Percentiles rank a stretch among this genome's conserved stretches.
These are phyloP conservation scores for Xanthostigma xanthostigma DNA, from an alignment of 2,888 invertebrate genomes.

Conservation along the genomic window DNA sequence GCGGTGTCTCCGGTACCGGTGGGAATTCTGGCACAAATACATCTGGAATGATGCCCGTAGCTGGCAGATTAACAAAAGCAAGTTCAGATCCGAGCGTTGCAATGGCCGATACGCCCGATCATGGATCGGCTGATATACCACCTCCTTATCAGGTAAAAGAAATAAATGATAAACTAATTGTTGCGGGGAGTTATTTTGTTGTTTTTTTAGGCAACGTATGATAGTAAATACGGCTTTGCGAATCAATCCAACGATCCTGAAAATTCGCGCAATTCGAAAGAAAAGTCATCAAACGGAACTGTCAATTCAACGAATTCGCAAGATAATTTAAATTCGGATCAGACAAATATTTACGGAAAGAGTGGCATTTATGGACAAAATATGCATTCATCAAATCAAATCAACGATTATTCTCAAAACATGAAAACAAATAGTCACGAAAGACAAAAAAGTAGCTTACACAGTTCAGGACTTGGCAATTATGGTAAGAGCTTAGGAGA, in stretches of 20 bases:
- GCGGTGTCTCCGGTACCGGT: conserved; percentile 42
- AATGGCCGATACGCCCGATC: conserved; percentile 76
- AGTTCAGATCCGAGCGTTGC: conserved; percentile 84
- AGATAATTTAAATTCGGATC: conserved; percentile 11
- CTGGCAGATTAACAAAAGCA: conserved; percentile 47
- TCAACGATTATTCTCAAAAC: background rate
- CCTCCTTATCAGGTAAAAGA: conserved; percentile 67
- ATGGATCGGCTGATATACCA: conserved; percentile 55
- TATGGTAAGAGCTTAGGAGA: background rate
- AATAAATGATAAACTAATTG: too few relatives aligned
- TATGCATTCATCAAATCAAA: background rate
- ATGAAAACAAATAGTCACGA: background rate
- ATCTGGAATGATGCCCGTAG: background rate
- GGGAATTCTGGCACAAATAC: conserved; percentile 23
- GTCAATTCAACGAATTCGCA: background rate
- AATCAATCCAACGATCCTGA: conserved; percentile 23
- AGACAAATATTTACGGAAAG: conserved; percentile 19
- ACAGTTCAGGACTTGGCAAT: background rate
- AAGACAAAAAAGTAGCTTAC: conserved; percentile 3
- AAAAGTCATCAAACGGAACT: background rate
- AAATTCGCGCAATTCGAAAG: conserved; percentile 21
- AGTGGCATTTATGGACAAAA: conserved; percentile 13
- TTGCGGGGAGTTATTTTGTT: too few relatives aligned
- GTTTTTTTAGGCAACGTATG: conserved; percentile 21
- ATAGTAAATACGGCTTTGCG: conserved; percentile 50